A percentile compares a stretch with the other conserved stretches of the same genome.
Conservation (phyloP, 2,113 vertebrate species). For the Mionectes macconnelli region DNA sequence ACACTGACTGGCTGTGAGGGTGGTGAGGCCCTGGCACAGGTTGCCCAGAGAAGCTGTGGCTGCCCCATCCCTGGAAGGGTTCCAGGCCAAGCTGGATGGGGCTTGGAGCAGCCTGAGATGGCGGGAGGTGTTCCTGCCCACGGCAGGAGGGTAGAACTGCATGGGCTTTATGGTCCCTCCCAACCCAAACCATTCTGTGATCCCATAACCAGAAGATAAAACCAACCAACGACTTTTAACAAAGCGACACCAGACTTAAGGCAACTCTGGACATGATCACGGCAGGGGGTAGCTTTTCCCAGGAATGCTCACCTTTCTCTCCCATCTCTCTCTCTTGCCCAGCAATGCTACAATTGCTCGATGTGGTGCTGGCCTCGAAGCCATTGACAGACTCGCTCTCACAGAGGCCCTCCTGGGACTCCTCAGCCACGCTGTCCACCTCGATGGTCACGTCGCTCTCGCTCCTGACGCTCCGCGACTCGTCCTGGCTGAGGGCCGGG, state of each 20-base stretch:
- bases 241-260: neutral
- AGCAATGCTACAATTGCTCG: constrained; percentile 77
- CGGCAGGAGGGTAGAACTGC: neutral
- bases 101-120: neutral
- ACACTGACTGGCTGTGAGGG: neutral
- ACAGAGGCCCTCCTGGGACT: constrained; percentile 83
- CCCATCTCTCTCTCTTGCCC: constrained; percentile 81
- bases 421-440: constrained; percentile 82
- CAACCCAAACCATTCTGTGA: neutral
- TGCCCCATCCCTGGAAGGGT: too few species aligned
- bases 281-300: neutral
- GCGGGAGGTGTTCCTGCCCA: neutral
- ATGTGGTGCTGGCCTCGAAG: constrained; percentile 80
- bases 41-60: neutral
- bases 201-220: neutral
- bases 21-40: neutral
- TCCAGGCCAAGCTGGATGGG: rapidly evolving
- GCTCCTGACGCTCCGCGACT: constrained; percentile 78
- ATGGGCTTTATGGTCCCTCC: neutral
- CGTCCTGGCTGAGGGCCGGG: constrained; percentile 77
- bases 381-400: constrained; percentile 83
- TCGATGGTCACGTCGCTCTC: constrained; percentile 84
- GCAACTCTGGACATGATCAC: rapidly evolving
- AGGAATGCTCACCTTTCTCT: constrained; percentile 80
- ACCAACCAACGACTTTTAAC: neutral